Conservation (phyloP, 2,797 vertebrate species). For the Myotis vivesi region DNA sequence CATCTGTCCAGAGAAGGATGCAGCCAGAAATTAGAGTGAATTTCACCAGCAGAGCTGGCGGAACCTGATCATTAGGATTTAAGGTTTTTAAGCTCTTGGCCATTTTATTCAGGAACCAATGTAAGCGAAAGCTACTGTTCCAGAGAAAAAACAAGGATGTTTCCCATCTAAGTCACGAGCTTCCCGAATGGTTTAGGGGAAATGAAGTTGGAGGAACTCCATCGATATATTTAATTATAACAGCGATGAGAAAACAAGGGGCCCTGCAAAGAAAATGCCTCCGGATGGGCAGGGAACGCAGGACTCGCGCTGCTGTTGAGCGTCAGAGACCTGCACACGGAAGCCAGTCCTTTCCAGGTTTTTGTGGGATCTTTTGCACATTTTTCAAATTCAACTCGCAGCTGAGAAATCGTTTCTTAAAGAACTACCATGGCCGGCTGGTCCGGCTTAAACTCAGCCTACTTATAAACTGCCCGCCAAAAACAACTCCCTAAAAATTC, state of each 20-base stretch:
- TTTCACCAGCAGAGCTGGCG: neutral
- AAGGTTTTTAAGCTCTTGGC: conserved; percentile 1
- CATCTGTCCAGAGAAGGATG: neutral
- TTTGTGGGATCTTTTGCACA: conserved; percentile 59
- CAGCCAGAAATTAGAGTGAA: neutral
- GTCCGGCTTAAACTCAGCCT: conserved; percentile 50
- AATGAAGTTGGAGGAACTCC: neutral
- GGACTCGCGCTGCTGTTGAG: neutral
- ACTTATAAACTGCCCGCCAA: conserved; percentile 52
- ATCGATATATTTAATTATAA: neutral
- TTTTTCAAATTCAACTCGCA: conserved; percentile 68
- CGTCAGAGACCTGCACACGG: neutral
- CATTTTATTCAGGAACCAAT: conserved; percentile 36
- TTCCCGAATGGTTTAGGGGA: neutral
- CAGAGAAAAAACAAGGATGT: neutral
- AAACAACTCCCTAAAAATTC: conserved; percentile 46
- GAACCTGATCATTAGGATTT: neutral
- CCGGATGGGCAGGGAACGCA: fast-evolving
- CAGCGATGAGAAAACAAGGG: neutral
- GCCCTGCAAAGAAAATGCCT: neutral
- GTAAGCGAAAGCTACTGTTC: conserved; percentile 59
- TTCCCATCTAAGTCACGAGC: neutral
- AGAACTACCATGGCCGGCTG: conserved; percentile 57
- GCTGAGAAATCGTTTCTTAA: conserved; percentile 65
- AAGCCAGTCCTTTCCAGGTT: neutral